These are phyloP conservation scores for Tachina fera DNA, from an alignment of 2,888 invertebrate species.

Conservation along the genomic window DNA sequence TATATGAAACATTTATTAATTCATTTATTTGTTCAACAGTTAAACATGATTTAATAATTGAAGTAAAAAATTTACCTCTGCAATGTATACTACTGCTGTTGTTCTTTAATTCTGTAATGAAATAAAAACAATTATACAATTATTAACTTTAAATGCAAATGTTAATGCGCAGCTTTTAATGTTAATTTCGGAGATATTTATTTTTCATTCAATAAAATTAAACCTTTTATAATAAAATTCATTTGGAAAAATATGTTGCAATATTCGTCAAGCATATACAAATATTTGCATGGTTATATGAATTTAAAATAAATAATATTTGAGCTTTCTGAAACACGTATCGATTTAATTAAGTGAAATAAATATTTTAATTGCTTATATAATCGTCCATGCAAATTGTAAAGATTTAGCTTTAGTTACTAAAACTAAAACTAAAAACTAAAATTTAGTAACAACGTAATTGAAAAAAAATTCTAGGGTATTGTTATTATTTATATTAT, in stretches of 20 bases:
- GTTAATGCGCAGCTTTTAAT: slow-evolving; percentile 1
- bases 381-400: too few relatives aligned
- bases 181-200: background rate
- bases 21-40: too few relatives aligned
- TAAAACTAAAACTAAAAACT: too few relatives aligned
- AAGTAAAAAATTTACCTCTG: background rate
- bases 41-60: background rate
- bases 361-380: too few relatives aligned
- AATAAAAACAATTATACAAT: slow-evolving; percentile 8
- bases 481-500: too few relatives aligned
- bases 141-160: slow-evolving; percentile 10
- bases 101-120: background rate
- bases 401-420: too few relatives aligned
- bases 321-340: too few relatives aligned
- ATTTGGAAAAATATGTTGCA: background rate
- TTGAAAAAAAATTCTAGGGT: too few relatives aligned
- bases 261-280: background rate
- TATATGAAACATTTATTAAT: too few relatives aligned
- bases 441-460: too few relatives aligned
- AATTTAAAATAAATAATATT: too few relatives aligned
- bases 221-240: background rate
- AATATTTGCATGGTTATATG: background rate
- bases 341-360: too few relatives aligned
- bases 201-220: slow-evolving; percentile 1
- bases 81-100: background rate